phyloP scores from a whole-genome alignment of 2,113 vertebrate genomes.

The Neodontobutis hainanensis region DNA sequence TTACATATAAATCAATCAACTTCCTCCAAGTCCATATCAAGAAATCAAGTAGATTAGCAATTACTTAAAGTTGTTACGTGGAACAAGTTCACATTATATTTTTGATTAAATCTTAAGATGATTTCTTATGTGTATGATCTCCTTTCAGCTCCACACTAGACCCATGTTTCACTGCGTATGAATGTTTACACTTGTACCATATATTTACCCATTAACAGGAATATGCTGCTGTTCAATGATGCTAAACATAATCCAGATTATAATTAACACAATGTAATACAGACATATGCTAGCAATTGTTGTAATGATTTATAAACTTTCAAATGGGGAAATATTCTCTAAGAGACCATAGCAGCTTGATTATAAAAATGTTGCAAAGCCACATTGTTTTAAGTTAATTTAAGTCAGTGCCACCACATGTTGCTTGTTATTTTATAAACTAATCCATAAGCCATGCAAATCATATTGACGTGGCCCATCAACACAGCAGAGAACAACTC shows the following conservation, averaged over 20 bases:
- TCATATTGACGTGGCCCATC: constrained; percentile 33
- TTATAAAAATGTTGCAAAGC: background rate
- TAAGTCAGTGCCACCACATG: constrained; percentile 4
- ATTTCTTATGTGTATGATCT: no score
- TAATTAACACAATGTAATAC: constrained; percentile 13
- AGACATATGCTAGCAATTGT: constrained; percentile 38
- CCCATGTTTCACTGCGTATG: no score
- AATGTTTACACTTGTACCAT: no score
- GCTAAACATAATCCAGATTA: background rate
- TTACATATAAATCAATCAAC: no score
- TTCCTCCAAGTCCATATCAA: no score
- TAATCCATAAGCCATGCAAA: background rate
- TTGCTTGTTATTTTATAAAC: constrained; percentile 21
- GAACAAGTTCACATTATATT: no score
- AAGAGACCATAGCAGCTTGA: constrained; percentile 8
- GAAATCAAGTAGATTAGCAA: no score
- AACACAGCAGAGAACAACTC: background rate
- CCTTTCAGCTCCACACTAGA: no score
- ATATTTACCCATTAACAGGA: background rate
- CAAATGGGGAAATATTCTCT: constrained; percentile 20
- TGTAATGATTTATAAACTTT: constrained; percentile 22
- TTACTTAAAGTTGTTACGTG: no score
- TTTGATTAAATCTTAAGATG: no score
- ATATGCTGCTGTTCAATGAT: background rate
- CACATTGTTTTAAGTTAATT: constrained; percentile 7